phyloP scores from a whole-genome alignment of 2,113 vertebrate species.

The Perccottus glenii region DNA sequence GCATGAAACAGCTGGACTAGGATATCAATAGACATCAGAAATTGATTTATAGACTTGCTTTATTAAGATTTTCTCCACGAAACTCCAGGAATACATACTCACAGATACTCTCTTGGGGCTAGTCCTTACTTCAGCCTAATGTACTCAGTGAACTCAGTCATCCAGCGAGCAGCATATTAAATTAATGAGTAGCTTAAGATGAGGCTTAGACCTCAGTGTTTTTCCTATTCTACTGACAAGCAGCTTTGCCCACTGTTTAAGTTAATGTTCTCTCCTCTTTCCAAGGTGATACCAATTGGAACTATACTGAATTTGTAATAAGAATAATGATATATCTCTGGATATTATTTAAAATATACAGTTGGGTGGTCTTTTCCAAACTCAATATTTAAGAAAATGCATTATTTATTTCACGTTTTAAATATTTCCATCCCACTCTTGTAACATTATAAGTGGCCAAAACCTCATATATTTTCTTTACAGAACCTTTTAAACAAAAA shows the following conservation, averaged over 20 bases:
- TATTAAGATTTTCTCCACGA: conserved; percentile 8
- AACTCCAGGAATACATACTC: conserved; percentile 3
- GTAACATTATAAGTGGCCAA: no score
- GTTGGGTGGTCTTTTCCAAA: conserved; percentile 1
- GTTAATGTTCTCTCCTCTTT: conserved; percentile 10
- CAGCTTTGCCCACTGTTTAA: conserved; percentile 18
- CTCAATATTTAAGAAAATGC: neutral
- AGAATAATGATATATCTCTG: conserved; percentile 1
- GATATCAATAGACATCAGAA: conserved; percentile 31
- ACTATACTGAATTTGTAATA: conserved; percentile 1
- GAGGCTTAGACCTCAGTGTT: conserved; percentile 34
- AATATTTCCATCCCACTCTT: neutral
- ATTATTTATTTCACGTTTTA: conserved; percentile 9
- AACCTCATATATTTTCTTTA: no score
- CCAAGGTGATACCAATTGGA: conserved; percentile 5
- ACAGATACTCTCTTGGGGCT: conserved; percentile 14
- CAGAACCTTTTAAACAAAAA: no score
- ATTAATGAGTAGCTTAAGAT: conserved; percentile 61
- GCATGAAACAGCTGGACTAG: conserved; percentile 19
- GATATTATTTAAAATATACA: neutral
- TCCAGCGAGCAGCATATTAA: conserved; percentile 53
- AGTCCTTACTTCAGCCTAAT: conserved; percentile 1
- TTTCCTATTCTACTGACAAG: conserved; percentile 36
- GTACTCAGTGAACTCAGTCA: conserved; percentile 55
- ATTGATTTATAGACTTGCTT: conserved; percentile 31